Evolutionary conservation across 2,888 invertebrate genomes (phyloP), one percentile per base, ranked within the genome.

Genomic region (Dryococelus australis): DNA sequence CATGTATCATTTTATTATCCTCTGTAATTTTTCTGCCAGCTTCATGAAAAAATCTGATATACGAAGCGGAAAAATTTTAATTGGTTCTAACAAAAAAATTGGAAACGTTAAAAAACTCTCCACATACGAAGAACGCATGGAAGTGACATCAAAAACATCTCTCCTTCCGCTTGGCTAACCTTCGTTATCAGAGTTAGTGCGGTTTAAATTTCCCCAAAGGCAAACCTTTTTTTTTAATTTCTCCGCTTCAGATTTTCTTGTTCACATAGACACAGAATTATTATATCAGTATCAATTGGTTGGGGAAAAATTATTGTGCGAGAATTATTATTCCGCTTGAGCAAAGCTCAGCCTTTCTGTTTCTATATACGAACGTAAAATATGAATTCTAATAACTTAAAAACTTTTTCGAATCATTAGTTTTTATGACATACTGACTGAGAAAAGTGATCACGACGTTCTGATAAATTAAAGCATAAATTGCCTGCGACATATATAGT

Each of bases 71-170:
- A 65, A 24, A 65, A 16, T n/a, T 65, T 65, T 65, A 65, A 65
- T 65, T 65, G 65, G 65, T n/a, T 65, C 24, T 9, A 65, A n/a
- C 20, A 65, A 65, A 65, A 65, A 65, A 65, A 24, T 8, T n/a
- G 65, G 65, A 65, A 65, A 65, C 16, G 20, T 65, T 83, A 83
- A 9, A 83, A 28, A 83, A 43, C 83, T 26, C 43, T 27, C 43
- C 28, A 83, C 43, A 83, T 26, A 1, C 83, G 83, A 83, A 85
- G 35, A 85, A 80, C 86, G 87, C 80, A 86, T 87, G 87, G 87
- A 86, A 87, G 85, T 87, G 87, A 87, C 87, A 87, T 86, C 86
- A 87, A 87, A 87, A 86, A 87, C 87, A 84, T 86, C 84, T 87
- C 86, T 86, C 65, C 86, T 87, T 86, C 86, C 87, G 87, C 87